phyloP scores from a whole-genome alignment of 2,888 invertebrate genomes.

The Linhomoeus sp. region DNA sequence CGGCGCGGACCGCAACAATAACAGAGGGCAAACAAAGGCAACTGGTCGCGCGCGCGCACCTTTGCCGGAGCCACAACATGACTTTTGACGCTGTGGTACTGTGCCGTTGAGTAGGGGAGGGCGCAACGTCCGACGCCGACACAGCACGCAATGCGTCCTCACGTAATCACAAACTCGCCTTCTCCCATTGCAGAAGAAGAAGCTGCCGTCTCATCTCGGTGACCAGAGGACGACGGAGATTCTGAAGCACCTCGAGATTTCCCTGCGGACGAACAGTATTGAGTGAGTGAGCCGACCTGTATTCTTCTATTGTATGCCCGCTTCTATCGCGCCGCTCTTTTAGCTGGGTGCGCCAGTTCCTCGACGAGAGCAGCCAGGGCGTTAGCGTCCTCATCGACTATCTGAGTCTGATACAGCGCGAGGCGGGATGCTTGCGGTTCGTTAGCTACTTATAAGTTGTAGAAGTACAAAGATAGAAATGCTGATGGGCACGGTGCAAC shows the following conservation, averaged over 20 bases:
- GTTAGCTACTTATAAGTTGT: too few species aligned
- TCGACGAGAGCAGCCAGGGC: constrained; percentile 85
- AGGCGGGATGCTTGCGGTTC: constrained; percentile 60
- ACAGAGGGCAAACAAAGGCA: too few species aligned
- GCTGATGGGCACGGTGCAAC: too few species aligned
- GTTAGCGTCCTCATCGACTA: constrained; percentile 91
- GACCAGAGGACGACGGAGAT: constrained; percentile 84
- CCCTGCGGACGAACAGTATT: constrained; percentile 90
- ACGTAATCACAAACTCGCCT: too few species aligned
- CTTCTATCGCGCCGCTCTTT: constrained; percentile 14
- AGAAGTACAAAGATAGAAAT: too few species aligned
- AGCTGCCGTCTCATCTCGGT: constrained; percentile 21
- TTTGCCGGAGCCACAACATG: too few species aligned
- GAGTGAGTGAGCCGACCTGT: constrained; percentile 48
- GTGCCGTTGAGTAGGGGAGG: too few species aligned
- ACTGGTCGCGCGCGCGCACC: too few species aligned
- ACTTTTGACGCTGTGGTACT: too few species aligned
- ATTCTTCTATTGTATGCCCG: background rate
- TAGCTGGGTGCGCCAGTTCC: constrained; percentile 95
- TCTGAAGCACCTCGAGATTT: constrained; percentile 90
- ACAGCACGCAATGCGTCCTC: too few species aligned
- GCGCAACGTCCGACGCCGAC: too few species aligned
- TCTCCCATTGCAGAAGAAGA: constrained; percentile 30
- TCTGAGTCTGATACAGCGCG: constrained; percentile 42
- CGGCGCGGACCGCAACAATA: too few species aligned